phyloP scores from a whole-genome alignment of 2,888 invertebrate species.

The Drosophila cyrtoloma region DNA sequence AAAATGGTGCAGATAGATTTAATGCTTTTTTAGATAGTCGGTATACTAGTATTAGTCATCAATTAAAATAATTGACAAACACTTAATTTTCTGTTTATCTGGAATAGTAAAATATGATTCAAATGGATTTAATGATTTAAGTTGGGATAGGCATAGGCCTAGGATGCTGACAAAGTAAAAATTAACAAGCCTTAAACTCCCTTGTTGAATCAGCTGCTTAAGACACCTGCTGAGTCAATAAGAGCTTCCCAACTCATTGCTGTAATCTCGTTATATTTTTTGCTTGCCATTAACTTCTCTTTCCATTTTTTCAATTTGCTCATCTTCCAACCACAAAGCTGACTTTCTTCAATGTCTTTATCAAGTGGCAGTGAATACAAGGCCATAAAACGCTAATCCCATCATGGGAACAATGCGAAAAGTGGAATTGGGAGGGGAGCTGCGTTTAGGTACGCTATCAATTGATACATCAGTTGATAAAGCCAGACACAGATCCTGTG shows the following conservation, averaged over 20 bases:
- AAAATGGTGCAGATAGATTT: neutral
- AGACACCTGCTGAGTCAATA: neutral
- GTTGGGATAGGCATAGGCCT: neutral
- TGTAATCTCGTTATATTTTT: neutral
- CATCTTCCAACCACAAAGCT: slow-evolving; percentile 9
- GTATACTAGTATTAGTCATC: neutral
- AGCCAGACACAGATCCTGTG: slow-evolving; percentile 61
- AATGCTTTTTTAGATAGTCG: neutral
- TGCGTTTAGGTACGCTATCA: slow-evolving; percentile 71
- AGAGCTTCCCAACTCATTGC: neutral
- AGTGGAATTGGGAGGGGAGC: slow-evolving; percentile 21
- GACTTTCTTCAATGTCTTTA: slow-evolving; percentile 64
- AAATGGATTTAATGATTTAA: neutral
- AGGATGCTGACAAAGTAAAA: neutral
- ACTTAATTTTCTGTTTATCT: neutral
- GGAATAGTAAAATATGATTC: neutral
- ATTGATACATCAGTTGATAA: slow-evolving; percentile 78
- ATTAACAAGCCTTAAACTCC: neutral
- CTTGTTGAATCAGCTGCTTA: neutral
- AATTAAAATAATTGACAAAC: neutral
- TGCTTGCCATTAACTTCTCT: neutral
- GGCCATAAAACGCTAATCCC: slow-evolving; percentile 79
- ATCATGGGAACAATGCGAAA: slow-evolving; percentile 79
- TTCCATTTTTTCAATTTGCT: slow-evolving; percentile 11
- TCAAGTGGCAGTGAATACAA: slow-evolving; percentile 77